Evolutionary conservation across 2,888 invertebrate genomes (phyloP).

Genomic region (Diadromus collaris): DNA sequence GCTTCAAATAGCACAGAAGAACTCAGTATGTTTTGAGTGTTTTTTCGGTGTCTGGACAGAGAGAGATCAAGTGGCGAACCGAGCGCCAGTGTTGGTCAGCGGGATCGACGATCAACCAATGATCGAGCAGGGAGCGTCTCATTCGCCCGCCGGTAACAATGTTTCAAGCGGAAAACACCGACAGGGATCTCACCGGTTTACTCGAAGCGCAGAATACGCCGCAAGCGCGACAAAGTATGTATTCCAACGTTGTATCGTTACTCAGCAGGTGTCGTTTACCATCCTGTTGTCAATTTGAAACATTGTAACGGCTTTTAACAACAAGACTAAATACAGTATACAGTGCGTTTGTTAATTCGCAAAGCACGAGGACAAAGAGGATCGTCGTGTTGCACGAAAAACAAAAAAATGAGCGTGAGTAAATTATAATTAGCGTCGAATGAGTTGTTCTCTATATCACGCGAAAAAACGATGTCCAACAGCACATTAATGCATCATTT

Average conservation of each 20-base stretch:
- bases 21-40: too few relatives aligned
- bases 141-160: not conserved
- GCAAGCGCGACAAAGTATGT: conserved; percentile 5
- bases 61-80: not conserved
- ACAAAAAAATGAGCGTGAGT: conserved; percentile 47
- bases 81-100: not conserved
- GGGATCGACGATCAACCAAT: not conserved
- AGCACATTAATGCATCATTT: not conserved
- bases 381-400: not conserved
- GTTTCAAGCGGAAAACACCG: not conserved
- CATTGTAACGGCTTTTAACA: conserved; percentile 46
- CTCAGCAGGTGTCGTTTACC: conserved; percentile 39
- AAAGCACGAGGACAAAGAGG: not conserved
- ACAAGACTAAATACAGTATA: conserved; percentile 8
- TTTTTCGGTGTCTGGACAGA: too few relatives aligned
- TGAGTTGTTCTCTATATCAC: conserved; percentile 16
- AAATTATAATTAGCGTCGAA: not conserved
- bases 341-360: not conserved
- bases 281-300: conserved; percentile 42
- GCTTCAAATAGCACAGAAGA: too few relatives aligned
- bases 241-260: conserved; percentile 10
- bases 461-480: not conserved
- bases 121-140: not conserved
- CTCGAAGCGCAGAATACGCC: not conserved
- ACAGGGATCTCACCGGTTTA: not conserved